phyloP scores from a whole-genome alignment of 2,888 invertebrate species.

The Coecobrya sp. region DNA sequence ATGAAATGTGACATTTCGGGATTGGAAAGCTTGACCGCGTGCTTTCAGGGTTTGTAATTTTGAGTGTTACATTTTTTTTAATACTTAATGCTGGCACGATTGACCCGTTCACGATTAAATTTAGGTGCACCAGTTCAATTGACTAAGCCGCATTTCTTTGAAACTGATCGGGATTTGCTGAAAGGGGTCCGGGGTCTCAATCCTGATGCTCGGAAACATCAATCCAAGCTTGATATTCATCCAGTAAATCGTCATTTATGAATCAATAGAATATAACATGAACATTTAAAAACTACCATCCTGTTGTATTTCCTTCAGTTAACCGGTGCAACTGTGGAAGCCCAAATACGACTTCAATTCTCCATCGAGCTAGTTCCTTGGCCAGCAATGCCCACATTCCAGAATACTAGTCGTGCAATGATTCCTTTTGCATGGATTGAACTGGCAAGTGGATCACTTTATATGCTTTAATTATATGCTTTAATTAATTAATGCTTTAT shows the following conservation, averaged over 20 bases:
- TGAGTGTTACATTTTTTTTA: too few relatives aligned
- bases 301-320: too few relatives aligned
- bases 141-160: conserved; percentile 82
- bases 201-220: conserved; percentile 75
- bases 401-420: conserved; percentile 61
- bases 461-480: not conserved
- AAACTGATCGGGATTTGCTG: conserved; percentile 53
- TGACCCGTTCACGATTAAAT: too few relatives aligned
- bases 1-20: conserved; percentile 77
- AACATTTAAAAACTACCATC: not conserved
- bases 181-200: conserved; percentile 71
- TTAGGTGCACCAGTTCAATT: conserved; percentile 78
- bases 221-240: conserved; percentile 77
- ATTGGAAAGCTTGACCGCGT: conserved; percentile 78
- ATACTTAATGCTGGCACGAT: too few relatives aligned
- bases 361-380: conserved; percentile 77
- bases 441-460: conserved; percentile 28
- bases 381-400: conserved; percentile 80
- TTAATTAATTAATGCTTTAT: too few relatives aligned
- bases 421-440: conserved; percentile 80
- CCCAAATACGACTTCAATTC: conserved; percentile 74
- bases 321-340: conserved; percentile 77
- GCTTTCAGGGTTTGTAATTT: conserved; percentile 71
- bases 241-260: conserved; percentile 62
- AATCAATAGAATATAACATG: conserved; percentile 25